phyloP scores from a whole-genome alignment of 2,888 invertebrate genomes.

The Zygaena filipendulae region DNA sequence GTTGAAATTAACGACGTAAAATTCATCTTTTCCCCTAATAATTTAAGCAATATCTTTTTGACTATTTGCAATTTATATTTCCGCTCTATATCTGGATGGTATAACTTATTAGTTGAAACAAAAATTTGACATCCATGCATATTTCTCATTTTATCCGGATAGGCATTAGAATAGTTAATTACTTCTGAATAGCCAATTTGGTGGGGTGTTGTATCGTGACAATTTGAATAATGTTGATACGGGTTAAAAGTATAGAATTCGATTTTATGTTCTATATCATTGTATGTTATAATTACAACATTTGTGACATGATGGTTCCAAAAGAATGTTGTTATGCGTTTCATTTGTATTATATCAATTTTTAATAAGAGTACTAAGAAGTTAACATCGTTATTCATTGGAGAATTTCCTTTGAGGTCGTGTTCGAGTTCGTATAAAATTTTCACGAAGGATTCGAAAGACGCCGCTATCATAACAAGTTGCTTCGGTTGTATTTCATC shows the following conservation, averaged over 20 bases:
- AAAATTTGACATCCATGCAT: conserved; percentile 44
- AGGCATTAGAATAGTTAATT: too few relatives aligned
- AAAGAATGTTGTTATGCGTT: conserved; percentile 30
- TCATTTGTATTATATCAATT: too few relatives aligned
- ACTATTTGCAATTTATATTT: conserved; percentile 37
- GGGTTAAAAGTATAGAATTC: conserved; percentile 37
- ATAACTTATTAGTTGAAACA: conserved; percentile 42
- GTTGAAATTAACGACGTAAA: conserved; percentile 36
- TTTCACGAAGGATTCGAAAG: conserved; percentile 31
- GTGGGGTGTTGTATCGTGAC: conserved; percentile 31
- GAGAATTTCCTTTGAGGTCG: conserved; percentile 34
- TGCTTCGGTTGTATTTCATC: conserved; percentile 28
- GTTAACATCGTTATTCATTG: conserved; percentile 33
- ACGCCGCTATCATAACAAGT: conserved; percentile 33
- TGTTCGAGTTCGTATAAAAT: conserved; percentile 29
- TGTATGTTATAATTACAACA: conserved; percentile 28
- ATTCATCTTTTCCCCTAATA: conserved; percentile 38
- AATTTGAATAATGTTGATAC: conserved; percentile 32
- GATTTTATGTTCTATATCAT: conserved; percentile 21
- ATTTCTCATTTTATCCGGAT: conserved; percentile 38
- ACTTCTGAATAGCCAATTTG: conserved; percentile 31
- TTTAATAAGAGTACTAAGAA: too few relatives aligned
- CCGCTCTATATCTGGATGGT: conserved; percentile 29
- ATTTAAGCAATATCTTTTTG: conserved; percentile 30
- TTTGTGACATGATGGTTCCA: conserved; percentile 37